Percentiles rank a stretch among this genome's conserved stretches.
phyloP scores from a whole-genome alignment of 2,888 invertebrate species.

The Biston betularia region DNA sequence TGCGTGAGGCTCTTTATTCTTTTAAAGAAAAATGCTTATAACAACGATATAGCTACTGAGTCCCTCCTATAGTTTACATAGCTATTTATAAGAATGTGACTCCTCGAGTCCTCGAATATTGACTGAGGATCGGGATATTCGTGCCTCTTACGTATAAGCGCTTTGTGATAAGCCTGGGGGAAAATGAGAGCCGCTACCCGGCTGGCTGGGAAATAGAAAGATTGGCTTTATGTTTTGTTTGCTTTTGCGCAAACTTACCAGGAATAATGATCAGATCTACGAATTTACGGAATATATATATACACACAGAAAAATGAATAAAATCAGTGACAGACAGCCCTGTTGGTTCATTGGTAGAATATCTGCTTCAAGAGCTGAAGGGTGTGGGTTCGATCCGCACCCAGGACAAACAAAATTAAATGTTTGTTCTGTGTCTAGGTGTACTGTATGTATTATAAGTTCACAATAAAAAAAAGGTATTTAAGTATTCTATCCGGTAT shows the following conservation, averaged over 20 bases:
- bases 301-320: constrained; percentile 4
- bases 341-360: too few species aligned
- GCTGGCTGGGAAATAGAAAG: constrained; percentile 30
- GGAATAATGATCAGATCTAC: constrained; percentile 18
- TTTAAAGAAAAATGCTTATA: constrained; percentile 27
- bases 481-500: too few species aligned
- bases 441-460: too few species aligned
- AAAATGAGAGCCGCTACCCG: constrained; percentile 31
- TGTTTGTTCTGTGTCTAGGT: too few species aligned
- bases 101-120: constrained; percentile 37
- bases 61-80: constrained; percentile 27
- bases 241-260: constrained; percentile 22
- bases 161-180: constrained; percentile 36
- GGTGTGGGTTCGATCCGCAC: too few species aligned
- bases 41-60: constrained; percentile 12
- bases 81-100: constrained; percentile 30
- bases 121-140: constrained; percentile 35
- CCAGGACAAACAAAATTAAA: too few species aligned
- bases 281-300: constrained; percentile 5
- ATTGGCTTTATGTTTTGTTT: constrained; percentile 28
- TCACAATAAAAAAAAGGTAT: too few species aligned
- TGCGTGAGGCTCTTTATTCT: constrained; percentile 29
- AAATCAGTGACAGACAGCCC: too few species aligned
- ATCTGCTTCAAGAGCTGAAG: too few species aligned
- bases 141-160: constrained; percentile 33